Evolutionary conservation across 2,797 vertebrate species (phyloP).

Genomic region (Chrosomus eos): DNA sequence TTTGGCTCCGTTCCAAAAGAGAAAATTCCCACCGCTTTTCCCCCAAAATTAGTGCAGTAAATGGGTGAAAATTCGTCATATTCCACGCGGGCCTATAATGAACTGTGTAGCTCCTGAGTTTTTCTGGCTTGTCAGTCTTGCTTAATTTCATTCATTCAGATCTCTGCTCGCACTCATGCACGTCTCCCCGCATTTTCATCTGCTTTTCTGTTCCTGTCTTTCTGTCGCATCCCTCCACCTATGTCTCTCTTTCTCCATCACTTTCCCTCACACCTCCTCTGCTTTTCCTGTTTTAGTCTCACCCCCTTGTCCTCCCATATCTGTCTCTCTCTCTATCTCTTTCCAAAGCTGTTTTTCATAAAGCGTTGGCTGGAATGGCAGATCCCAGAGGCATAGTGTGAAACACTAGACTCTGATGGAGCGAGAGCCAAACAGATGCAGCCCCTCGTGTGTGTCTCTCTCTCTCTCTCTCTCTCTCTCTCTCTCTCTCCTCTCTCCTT

Average conservation of each 20-base stretch:
- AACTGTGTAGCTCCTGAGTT: not conserved
- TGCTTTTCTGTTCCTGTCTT: slow-evolving; percentile 8
- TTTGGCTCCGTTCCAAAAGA: not conserved
- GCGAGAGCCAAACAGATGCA: slow-evolving; percentile 63
- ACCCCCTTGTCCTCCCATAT: slow-evolving; percentile 17
- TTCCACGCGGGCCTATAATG: not conserved
- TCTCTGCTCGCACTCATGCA: slow-evolving; percentile 21
- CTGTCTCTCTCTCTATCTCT: slow-evolving; percentile 37
- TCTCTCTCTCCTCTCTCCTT: not conserved
- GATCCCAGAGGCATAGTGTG: slow-evolving; percentile 75
- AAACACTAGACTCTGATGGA: slow-evolving; percentile 79
- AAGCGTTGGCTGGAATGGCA: slow-evolving; percentile 71
- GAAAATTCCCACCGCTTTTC: not conserved
- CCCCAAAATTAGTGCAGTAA: not conserved
- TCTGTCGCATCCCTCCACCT: slow-evolving; percentile 15
- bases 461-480: not conserved
- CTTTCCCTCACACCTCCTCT: slow-evolving; percentile 40
- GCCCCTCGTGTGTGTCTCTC: slow-evolving; percentile 16
- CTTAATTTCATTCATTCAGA: slow-evolving; percentile 14
- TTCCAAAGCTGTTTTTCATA: slow-evolving; percentile 78
- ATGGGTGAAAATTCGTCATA: not conserved
- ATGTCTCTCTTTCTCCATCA: slow-evolving; percentile 27
- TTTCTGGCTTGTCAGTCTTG: slow-evolving; percentile 26
- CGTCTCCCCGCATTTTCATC: slow-evolving; percentile 18
- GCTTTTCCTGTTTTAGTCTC: slow-evolving; percentile 42